Evolutionary conservation across 2,113 vertebrate species (phyloP).

Genomic region (Eleginops maclovinus): DNA sequence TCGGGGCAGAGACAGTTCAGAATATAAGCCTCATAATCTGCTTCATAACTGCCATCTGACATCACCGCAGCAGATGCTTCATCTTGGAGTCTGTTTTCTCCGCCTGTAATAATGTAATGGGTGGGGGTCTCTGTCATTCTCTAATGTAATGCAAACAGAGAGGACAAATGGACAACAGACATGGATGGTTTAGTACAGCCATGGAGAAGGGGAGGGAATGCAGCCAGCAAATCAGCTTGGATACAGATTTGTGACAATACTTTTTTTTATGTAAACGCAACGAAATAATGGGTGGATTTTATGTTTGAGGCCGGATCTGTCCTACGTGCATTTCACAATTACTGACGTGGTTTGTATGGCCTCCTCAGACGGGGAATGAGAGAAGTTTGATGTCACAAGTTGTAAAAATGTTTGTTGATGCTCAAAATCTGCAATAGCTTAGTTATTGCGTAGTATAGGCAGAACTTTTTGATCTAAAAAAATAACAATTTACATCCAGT

Average conservation of each 20-base stretch:
- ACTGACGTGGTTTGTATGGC: conserved; percentile 3
- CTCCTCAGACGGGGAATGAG: not conserved
- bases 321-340: conserved; percentile 19
- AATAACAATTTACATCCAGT: not conserved
- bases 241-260: not conserved
- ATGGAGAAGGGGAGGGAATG: not conserved
- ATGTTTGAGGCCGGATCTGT: conserved; percentile 16
- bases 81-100: conserved; percentile 51
- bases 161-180: not conserved
- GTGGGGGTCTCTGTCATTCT: conserved; percentile 41
- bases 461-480: not conserved
- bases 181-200: conserved; percentile 5
- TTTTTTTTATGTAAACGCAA: conserved; percentile 10
- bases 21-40: conserved; percentile 63
- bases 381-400: not conserved
- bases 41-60: conserved; percentile 71
- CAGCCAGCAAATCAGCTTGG: not conserved
- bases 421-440: not conserved
- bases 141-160: conserved; percentile 47
- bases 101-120: conserved; percentile 35
- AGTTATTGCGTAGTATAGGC: not conserved
- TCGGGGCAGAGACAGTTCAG: conserved; percentile 48
- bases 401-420: not conserved
- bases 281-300: conserved; percentile 14
- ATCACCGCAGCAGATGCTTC: conserved; percentile 71